Percentiles rank a stretch among this genome's conserved stretches.
phyloP scores from a whole-genome alignment of 2,888 invertebrate genomes.

The Agrilus cyanescens region DNA sequence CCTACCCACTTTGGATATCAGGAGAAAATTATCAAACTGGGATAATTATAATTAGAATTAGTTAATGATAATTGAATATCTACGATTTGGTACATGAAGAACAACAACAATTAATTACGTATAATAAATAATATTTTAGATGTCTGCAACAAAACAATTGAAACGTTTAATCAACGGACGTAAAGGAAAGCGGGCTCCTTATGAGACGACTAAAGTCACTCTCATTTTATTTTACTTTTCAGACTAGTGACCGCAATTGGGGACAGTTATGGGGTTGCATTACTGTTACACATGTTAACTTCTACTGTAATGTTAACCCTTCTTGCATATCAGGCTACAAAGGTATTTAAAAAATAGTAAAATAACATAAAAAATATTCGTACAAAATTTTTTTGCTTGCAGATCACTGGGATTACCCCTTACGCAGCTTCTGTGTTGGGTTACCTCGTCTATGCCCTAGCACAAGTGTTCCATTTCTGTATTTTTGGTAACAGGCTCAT shows the following conservation, averaged over 20 bases:
- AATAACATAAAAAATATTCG: no score
- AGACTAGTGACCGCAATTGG: slow-evolving; percentile 73
- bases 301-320: slow-evolving; percentile 74
- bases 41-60: no score
- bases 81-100: no score
- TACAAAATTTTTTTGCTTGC: slow-evolving; percentile 3
- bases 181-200: no score
- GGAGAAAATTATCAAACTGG: no score
- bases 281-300: slow-evolving; percentile 73
- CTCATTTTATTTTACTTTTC: slow-evolving; percentile 18
- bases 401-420: slow-evolving; percentile 64
- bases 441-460: slow-evolving; percentile 66
- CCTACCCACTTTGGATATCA: no score
- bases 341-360: slow-evolving; percentile 43
- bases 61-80: no score
- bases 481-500: slow-evolving; percentile 78
- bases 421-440: slow-evolving; percentile 71
- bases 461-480: slow-evolving; percentile 78
- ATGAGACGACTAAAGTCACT: no score
- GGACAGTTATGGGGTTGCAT: slow-evolving; percentile 72
- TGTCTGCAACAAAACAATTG: no score
- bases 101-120: no score
- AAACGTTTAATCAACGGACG: no score
- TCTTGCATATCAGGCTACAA: slow-evolving; percentile 77
- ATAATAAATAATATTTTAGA: no score